Base-by-base conservation (phyloP, 2,888 invertebrate species). In the Homarus gammarus region DNA sequence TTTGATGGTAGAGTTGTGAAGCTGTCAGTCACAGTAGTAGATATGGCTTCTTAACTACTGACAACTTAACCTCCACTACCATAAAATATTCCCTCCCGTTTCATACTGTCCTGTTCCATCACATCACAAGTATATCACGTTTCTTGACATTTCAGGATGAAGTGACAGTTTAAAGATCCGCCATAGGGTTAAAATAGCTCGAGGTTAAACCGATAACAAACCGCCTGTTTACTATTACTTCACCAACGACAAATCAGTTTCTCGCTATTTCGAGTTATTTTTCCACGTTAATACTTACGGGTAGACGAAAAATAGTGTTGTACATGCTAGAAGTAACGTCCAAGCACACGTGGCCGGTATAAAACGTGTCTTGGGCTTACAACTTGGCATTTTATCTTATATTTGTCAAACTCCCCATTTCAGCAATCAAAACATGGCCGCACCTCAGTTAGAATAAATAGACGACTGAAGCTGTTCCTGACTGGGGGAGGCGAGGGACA, bases 281-380 rank as follows among this genome's bases (percentile, higher is more conserved):
- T 70, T 12, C n/a, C 31, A 8, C n/a, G 31, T 44, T 38, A 12
- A 51, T 86, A 98, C 98, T 98, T 95, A 99, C 99, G 98, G 98
- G 95, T 97, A 99, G 95, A 97, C 97, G 96, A 98, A 99, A 96
- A 99, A 99, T 93, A 98, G 95, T 94, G 97, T 96, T 93, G 99
- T 99, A 93, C 98, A 97, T 94, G 96, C 97, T 94, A 99, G 95
- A 93, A 99, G 96, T 94, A 99, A 95, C 93, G 97, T 96, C 99
- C 99, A 99, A 94, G 99, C 99, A 95, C 98, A 98, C 94, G 98
- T 97, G 95, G 99, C 99, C 95, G 99, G 99, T 95, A 99, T 96
- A 95, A 97, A 98, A 95, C 98, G 97, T 95, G 98, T 98, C 95
- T 97, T 97, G 94, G 97, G 96, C 96, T 98, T 98, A 96, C 98